Evolutionary conservation across 2,797 vertebrate species (phyloP), one percentile per base, ranked within the genome.

Genomic region (Ispidina lecontei): DNA sequence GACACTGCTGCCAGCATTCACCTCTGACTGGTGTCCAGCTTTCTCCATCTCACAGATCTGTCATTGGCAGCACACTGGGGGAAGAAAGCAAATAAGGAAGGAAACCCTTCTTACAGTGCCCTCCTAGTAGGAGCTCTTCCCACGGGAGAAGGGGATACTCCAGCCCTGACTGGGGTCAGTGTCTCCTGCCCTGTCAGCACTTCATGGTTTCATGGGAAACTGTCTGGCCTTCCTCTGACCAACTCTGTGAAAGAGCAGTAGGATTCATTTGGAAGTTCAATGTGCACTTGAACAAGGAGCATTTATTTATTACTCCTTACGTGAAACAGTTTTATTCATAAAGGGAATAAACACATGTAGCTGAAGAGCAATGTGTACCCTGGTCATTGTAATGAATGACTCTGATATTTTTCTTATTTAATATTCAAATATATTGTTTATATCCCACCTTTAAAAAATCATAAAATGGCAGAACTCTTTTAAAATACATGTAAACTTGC

Each of bases 351-450:
- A 69, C 29, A 41, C 12, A 33, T 29, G 22, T 55, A 49, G 49
- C 49, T 82, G 23, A 55, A 84, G 46, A 72, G 39, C 69, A 39
- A 1, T 49, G 56, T 25, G 26, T 43, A 43, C 43, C 26, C 29
- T 29, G 52, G 25, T 80, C 55, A 88, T 77, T 69, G 67, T 81
- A 91, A 75, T 76, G 65, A 91, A 44, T 49, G 54, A 21, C 13
- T 81, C 33, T 86, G 39, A 58, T 37, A 20, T 65, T 89, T 83
- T 88, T 58, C 20, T 12, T 77, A 21, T 67, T 87, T 43, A 74
- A 70, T 7, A 74, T 29, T 81, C 51, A 87, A 85, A 82, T 17
- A 18, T 13, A 67, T 54, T 77, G 22, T 81, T 92, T 79, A 52
- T 43, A 62, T 44, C 60, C 39, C 72, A 33, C 62, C 59, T 63